A percentile compares a stretch with the other conserved stretches of the same genome.
These are phyloP conservation scores for Leptonema lineaticorne DNA, from an alignment of 1,140 invertebrate genomes.

Conservation along the genomic window DNA sequence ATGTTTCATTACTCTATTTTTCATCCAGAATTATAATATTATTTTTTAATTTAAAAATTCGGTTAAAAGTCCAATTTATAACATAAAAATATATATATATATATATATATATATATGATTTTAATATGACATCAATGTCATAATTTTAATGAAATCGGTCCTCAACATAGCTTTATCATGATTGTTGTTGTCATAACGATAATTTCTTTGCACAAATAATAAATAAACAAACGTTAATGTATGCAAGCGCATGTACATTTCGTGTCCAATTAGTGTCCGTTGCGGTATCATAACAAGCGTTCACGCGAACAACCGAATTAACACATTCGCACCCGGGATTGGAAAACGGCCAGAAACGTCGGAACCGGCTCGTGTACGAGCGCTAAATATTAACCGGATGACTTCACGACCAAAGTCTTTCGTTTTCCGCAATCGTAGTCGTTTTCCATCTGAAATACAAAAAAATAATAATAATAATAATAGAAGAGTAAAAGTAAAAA, in stretches of 20 bases:
- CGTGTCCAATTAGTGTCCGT: conserved; percentile 11
- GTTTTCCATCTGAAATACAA: no score
- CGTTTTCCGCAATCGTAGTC: neutral
- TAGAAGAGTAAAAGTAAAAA: no score
- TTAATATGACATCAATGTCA: neutral
- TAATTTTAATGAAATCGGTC: neutral
- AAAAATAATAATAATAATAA: no score
- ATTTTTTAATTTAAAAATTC: no score
- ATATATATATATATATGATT: no score
- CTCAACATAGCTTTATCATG: neutral
- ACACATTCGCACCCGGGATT: conserved; percentile 8
- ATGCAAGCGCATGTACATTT: neutral
- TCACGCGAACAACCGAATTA: conserved; percentile 7
- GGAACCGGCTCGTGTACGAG: no score
- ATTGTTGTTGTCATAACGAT: neutral
- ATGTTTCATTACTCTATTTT: no score
- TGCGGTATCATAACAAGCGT: conserved; percentile 3
- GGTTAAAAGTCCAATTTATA: no score
- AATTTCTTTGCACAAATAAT: neutral
- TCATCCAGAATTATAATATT: no score
- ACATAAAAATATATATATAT: no score
- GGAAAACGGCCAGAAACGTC: neutral
- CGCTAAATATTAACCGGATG: no score
- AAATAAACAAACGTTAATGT: neutral
- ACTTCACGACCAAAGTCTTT: neutral